Evolutionary conservation across 64 coral and sea anemone genomes (phyloP).

Genomic region (Montipora sp.): DNA sequence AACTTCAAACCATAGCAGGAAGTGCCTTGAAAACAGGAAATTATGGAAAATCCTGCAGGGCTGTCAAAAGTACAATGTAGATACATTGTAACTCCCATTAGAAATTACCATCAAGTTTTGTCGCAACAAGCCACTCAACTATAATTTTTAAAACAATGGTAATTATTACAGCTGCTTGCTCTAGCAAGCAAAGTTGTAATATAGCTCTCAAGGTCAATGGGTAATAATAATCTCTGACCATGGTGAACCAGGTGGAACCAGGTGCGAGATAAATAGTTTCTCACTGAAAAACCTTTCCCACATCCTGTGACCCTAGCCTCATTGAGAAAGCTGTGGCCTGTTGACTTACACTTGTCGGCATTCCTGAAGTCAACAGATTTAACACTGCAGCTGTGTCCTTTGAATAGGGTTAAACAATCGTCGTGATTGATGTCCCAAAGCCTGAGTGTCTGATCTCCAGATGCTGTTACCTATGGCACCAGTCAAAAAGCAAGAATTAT

Average conservation of each 20-base stretch:
- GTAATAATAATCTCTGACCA: no score
- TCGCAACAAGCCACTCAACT: no score
- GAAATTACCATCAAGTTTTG: background rate
- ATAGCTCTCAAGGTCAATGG: no score
- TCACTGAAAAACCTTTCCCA: no score
- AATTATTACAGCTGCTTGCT: no score
- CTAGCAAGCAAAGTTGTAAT: no score
- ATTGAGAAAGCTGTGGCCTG: background rate
- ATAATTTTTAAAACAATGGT: no score
- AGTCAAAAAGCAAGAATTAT: background rate
- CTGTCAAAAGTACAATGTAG: background rate
- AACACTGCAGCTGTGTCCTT: slow-evolving; percentile 93
- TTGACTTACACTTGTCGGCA: slow-evolving; percentile 81
- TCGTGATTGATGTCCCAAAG: slow-evolving; percentile 86
- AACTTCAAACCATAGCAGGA: background rate
- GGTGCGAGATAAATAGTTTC: no score
- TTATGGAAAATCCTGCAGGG: no score
- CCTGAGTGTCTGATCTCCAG: slow-evolving; percentile 89
- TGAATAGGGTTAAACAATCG: slow-evolving; percentile 73
- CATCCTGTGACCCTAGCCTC: no score
- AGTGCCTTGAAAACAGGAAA: no score
- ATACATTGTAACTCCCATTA: background rate
- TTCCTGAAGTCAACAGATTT: slow-evolving; percentile 93
- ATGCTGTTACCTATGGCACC: slow-evolving; percentile 83
- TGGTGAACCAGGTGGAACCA: no score